Evolutionary conservation across 2,113 vertebrate genomes (phyloP), one percentile per base, ranked within the genome.

Genomic region (Callithrix jacchus): DNA sequence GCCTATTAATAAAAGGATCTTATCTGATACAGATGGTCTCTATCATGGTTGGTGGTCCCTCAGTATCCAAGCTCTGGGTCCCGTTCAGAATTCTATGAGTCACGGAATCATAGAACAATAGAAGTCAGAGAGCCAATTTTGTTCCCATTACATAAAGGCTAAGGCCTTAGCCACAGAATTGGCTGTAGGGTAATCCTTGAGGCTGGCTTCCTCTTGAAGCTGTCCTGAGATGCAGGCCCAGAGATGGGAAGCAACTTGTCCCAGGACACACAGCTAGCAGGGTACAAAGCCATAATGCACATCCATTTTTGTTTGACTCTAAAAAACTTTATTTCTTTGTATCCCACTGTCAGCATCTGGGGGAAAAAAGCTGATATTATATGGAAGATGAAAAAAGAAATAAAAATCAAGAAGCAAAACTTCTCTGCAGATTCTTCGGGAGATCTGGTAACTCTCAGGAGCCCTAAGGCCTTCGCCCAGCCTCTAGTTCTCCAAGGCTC

Each of bases 341-440:
- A 12, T 35, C 18, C 20, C 27, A 37, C 12, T 21, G 11, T 35
- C 76, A 47, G 8, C 0, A 9, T 49, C 70, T 54, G 2, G 47
- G n/a, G 71, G 77, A 40, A 74, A n/a, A n/a, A 91, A 70, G 35
- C 18, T 94, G 70, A 40, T 30, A 17, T 40, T 71, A 49, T 85
- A 64, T 45, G 9, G 16, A 45, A 64, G 27, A 83, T 70, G 18
- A 21, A 52, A 76, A 49, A 23, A 81, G 2, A 32, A 76, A 91
- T 42, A 21, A 52, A 77, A 85, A 58, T 10, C 27, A 73, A 82
- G 76, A 71, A 64, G 21, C 2, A 14, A 13, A 32, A 49, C 14
- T 40, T 74, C 7, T 56, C 42, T 66, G 2, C 13, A 66, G 49
- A 42, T 35, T 58, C 77, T 95, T 42, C 0, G 0, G 66, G 32